Base-by-base conservation (phyloP, 2,888 invertebrate genomes). In the Chesias legatella region DNA sequence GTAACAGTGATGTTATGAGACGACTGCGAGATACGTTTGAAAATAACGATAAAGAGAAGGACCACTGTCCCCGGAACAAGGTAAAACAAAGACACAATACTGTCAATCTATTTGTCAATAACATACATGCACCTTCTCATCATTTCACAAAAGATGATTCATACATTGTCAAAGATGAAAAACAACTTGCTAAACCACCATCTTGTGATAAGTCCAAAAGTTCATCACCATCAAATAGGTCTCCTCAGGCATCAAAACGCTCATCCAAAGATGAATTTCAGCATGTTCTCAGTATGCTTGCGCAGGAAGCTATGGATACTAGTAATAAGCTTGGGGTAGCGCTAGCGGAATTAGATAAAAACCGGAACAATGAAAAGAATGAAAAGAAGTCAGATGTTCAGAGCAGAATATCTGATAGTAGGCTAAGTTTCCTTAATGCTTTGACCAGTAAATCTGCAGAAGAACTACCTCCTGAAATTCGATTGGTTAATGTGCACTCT, bases 251-350 rank as follows among this genome's bases (percentile, higher is more conserved):
- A 77, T 68, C 79, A 53, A 78, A 86, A 71, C 70, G 80, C 60
- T 77, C 79, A 65, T 76, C 85, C 47, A 76, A 84, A 73, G 82
- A 90, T 71, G 79, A 85, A 76, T 76, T 94, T 70, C 93, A 94
- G 70, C 93, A 94, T 64, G 90, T 94, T 23, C 79, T 94, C 33
- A 92, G 92, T 58, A 91, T 92, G 68, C 88, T 94, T 44, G 94
- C 94, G 7, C 91, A 91, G 64, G 94, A 94, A 88, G 93, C 94
- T 7, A 91, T 92, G 79, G 93, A 93, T 64, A 93, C 93, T 28
- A 93, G 93, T 64, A 92, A 92, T 51, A 91, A 92, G 58, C 70
- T 92, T 59, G 91, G 91, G n/a, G 90, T 91, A 50, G 93, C 93
- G 48, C 76, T 93, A 63, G 89, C 90, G 27, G 91, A 92, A 65